phyloP scores from a whole-genome alignment of 2,797 vertebrate genomes.

The Sebastes goodei region DNA sequence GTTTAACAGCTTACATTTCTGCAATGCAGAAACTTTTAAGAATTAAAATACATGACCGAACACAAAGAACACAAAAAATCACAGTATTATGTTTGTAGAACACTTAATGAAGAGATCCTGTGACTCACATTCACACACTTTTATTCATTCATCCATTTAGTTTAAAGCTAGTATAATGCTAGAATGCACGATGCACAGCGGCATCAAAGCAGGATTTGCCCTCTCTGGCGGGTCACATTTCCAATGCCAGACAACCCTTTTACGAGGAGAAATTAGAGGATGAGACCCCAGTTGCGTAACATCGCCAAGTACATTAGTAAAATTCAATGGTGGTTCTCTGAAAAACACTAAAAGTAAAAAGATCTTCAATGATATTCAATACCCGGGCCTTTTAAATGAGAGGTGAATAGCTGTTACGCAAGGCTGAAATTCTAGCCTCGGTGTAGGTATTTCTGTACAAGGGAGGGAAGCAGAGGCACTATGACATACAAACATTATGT shows the following conservation, averaged over 20 bases:
- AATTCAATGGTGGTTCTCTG: conserved; percentile 33
- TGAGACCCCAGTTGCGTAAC: conserved; percentile 10
- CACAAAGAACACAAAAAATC: background rate
- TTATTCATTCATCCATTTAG: background rate
- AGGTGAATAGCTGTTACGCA: conserved; percentile 55
- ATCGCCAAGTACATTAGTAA: conserved; percentile 15
- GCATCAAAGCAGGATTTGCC: background rate
- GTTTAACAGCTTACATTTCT: background rate
- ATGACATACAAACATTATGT: conserved; percentile 65
- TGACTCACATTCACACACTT: background rate
- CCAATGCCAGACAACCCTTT: background rate
- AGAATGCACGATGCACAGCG: background rate
- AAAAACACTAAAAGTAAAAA: conserved; percentile 40
- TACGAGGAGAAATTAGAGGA: background rate
- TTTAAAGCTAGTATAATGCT: background rate
- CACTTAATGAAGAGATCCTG: background rate
- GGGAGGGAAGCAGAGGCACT: conserved; percentile 58
- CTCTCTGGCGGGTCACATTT: background rate
- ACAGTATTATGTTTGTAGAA: background rate
- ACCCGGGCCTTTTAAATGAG: conserved; percentile 31
- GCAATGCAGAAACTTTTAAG: background rate
- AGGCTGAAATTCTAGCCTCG: conserved; percentile 52
- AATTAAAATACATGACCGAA: background rate
- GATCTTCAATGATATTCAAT: conserved; percentile 45
- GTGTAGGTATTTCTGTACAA: conserved; percentile 56